Percentiles rank a stretch among this genome's conserved stretches.
Conservation (phyloP, 2,797 vertebrate genomes). For the Fundulus diaphanus region DNA sequence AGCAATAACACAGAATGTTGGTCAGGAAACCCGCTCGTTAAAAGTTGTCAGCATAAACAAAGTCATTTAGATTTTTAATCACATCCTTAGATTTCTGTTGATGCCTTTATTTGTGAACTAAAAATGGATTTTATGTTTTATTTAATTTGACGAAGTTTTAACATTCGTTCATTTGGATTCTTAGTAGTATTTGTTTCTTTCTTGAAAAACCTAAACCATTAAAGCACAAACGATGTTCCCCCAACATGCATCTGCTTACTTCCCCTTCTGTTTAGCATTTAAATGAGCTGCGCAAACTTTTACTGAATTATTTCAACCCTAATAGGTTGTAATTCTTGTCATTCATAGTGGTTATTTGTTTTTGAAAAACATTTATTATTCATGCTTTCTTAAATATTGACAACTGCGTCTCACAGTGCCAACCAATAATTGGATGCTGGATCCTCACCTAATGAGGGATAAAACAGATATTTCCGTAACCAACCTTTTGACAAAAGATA, state of each 20-base stretch:
- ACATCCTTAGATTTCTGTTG: not conserved
- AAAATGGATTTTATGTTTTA: not conserved
- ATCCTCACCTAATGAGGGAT: conserved; percentile 4
- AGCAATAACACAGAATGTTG: not conserved
- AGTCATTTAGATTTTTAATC: too few species aligned
- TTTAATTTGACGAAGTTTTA: not conserved
- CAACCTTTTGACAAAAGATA: not conserved
- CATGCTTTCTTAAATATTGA: not conserved
- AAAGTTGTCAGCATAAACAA: not conserved
- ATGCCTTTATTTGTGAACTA: not conserved
- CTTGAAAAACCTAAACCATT: not conserved
- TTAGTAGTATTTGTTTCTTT: conserved; percentile 8
- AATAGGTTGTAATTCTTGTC: not conserved
- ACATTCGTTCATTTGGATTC: not conserved
- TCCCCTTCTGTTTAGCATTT: not conserved
- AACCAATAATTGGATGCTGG: not conserved
- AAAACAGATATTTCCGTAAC: not conserved
- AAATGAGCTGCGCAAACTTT: too few species aligned
- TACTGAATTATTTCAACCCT: not conserved
- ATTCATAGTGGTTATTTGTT: not conserved
- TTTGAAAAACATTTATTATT: conserved; percentile 1
- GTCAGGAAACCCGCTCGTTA: not conserved
- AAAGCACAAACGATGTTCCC: not conserved
- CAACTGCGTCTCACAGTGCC: not conserved
- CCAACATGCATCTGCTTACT: not conserved